Evolutionary conservation across 30 jellyfish, hydroid and myxozoan genomes (phyloP), one percentile per base, ranked within the genome.

Genomic region (Hydractinia symbiolongicarpus): DNA sequence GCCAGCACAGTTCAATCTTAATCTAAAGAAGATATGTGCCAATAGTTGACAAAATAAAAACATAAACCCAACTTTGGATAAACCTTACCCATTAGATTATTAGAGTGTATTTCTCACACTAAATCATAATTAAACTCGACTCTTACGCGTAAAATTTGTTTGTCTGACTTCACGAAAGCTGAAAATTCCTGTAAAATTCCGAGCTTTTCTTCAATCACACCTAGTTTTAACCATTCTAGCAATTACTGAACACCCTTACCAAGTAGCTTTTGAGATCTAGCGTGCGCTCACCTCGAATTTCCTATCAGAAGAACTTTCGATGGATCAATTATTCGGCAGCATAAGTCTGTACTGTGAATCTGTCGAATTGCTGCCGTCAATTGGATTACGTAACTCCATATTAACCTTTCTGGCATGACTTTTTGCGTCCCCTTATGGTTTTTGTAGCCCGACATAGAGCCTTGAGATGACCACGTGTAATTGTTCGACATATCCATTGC

Each of bases 301-400:
- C 97, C 91, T n/a, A 86, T 90, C 55, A 90, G 77, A 77, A 90
- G 74, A 14, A 90, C 82, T 73, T 90, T 90, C 6, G 97, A 51
- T 15, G 97, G 95, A 60, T 90, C 97, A 50, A 90, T 82, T 5
- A 79, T 79, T n/a, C 97, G 87, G 53, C 97, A 90, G 9, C 96
- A 84, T 44, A 86, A 89, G 15, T 89, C 97, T 9, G 58, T 53
- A 83, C 95, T 83, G 82, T 90, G 97, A 49, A 90, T 84, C 7
- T 79, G 86, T 56, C 97, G 86, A 52, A 90, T 79, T 6, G 97
- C 95, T 8, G 91, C 95, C 71, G 97, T 85, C 77, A 90, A 78
- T 77, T 90, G 97, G 51, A 90, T 90, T 49, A 90, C 83, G 81
- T 90, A 90, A 61, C 94, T 90, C 97, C 97, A 90, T n/a, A 90